A percentile compares a stretch with the other conserved stretches of the same genome.
Evolutionary conservation across 2,113 vertebrate species (phyloP).

Genomic region (Trogon melanurus): DNA sequence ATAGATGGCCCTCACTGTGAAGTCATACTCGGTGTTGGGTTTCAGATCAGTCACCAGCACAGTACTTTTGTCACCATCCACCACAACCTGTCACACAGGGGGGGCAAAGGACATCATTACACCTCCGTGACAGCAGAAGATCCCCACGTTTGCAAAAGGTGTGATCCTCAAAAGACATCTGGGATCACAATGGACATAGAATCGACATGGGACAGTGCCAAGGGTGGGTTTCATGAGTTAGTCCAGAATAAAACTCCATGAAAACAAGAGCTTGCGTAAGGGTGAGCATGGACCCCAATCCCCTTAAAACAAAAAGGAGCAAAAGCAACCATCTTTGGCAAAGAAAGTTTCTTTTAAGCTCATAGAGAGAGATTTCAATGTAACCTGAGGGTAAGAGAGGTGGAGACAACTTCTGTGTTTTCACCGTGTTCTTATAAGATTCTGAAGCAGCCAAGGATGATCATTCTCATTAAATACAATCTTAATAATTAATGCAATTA

Average conservation of each 20-base stretch:
- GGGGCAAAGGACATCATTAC: not conserved
- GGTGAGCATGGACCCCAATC: not conserved
- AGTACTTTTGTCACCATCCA: conserved; percentile 79
- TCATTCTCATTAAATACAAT: not conserved
- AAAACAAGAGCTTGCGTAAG: fast-evolving
- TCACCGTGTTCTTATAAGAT: not conserved
- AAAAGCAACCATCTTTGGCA: not conserved
- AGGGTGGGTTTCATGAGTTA: not conserved
- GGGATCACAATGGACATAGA: not conserved
- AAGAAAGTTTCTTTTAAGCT: not conserved
- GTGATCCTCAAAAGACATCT: fast-evolving
- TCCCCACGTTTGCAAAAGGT: not conserved
- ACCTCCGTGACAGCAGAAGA: not conserved
- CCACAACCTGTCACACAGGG: conserved; percentile 70
- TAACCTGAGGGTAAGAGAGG: not conserved
- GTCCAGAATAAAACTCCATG: not conserved
- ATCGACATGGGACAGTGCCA: not conserved
- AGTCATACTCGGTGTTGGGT: conserved; percentile 80
- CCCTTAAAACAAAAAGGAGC: not conserved
- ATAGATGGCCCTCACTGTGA: conserved; percentile 81
- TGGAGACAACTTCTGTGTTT: not conserved
- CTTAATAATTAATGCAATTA: conserved; percentile 60
- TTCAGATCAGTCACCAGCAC: conserved; percentile 76
- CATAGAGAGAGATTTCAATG: not conserved
- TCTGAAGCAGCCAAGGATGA: not conserved